A percentile compares a stretch with the other conserved stretches of the same genome.
These are phyloP conservation scores for Mamestra brassicae DNA, from an alignment of 2,888 invertebrate species.

Conservation along the genomic window DNA sequence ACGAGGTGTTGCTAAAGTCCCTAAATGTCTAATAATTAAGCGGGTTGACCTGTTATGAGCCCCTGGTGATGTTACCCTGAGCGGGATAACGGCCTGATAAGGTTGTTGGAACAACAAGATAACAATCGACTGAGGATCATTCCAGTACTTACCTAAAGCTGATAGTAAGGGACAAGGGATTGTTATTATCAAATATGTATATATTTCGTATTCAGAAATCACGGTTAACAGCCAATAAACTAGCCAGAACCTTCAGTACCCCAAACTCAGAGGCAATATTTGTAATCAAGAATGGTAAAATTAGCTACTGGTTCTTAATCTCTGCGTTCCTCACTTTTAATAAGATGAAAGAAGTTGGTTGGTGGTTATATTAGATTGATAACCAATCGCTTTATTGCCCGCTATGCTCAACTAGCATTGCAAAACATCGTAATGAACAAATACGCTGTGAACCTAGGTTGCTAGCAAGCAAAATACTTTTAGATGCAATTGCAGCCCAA, in stretches of 20 bases:
- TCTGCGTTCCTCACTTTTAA: too few species aligned
- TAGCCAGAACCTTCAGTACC: not conserved
- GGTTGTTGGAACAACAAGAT: slow-evolving; percentile 46
- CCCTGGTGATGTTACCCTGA: slow-evolving; percentile 56
- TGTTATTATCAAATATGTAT: slow-evolving; percentile 16
- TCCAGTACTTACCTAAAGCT: slow-evolving; percentile 3
- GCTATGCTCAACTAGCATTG: too few species aligned
- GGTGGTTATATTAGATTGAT: not conserved
- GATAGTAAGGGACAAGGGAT: slow-evolving; percentile 15
- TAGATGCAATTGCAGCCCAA: not conserved
- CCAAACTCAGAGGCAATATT: not conserved
- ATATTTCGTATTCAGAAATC: not conserved
- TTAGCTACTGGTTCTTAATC: not conserved
- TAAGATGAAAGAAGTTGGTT: not conserved
- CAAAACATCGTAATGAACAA: too few species aligned
- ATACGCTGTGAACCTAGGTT: too few species aligned
- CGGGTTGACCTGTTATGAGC: slow-evolving; percentile 65
- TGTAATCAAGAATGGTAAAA: not conserved
- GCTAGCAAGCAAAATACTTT: too few species aligned
- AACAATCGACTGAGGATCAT: slow-evolving; percentile 43
- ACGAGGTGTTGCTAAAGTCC: slow-evolving; percentile 66
- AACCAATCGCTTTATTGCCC: not conserved
- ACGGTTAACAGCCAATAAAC: slow-evolving; percentile 13
- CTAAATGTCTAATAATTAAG: slow-evolving; percentile 71
- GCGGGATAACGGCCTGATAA: slow-evolving; percentile 55